phyloP scores from a whole-genome alignment of 2,113 vertebrate genomes.

The Antechinus stuartii region DNA sequence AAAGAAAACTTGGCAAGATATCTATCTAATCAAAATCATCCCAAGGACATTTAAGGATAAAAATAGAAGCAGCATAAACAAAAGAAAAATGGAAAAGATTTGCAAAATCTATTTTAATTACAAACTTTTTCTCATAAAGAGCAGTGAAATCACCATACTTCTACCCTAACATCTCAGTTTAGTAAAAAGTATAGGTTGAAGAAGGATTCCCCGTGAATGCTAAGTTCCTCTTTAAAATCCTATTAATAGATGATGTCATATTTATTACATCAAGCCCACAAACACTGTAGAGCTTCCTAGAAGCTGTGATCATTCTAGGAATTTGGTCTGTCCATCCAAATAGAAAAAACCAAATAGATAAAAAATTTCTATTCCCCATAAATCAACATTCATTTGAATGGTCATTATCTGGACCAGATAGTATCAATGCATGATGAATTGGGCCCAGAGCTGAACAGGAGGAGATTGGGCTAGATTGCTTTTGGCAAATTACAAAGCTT shows the following conservation, averaged over 20 bases:
- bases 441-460: neutral
- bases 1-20: neutral
- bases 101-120: neutral
- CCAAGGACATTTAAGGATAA: neutral
- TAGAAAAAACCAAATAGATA: neutral
- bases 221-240: neutral
- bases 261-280: neutral
- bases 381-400: neutral
- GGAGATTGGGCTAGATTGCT: neutral
- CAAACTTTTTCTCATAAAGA: neutral
- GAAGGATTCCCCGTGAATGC: neutral
- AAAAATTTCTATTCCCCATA: neutral
- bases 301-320: neutral
- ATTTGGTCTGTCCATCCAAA: neutral
- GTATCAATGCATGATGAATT: neutral
- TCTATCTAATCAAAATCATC: neutral
- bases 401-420: neutral
- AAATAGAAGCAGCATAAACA: neutral
- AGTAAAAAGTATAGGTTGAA: neutral
- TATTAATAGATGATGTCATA: neutral
- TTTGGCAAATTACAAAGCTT: neutral
- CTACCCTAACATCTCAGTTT: neutral
- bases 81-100: neutral
- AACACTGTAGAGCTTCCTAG: neutral
- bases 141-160: neutral